Evolutionary conservation across 1,140 invertebrate species (phyloP).

Genomic region (Heterodera schachtii): DNA sequence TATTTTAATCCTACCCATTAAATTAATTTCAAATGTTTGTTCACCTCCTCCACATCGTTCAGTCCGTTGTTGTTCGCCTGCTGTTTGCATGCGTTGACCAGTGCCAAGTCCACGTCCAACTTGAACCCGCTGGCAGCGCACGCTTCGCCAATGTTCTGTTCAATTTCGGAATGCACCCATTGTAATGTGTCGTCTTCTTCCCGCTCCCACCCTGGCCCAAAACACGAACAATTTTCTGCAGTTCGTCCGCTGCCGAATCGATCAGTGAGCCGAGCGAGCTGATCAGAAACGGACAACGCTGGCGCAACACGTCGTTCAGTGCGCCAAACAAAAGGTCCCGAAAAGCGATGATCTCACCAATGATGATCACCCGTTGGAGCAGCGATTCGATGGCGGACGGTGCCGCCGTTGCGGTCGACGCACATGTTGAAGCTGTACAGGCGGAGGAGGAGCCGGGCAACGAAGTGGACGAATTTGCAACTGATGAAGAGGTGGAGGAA

Average conservation of each 20-base stretch:
- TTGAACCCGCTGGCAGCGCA: slow-evolving; percentile 88
- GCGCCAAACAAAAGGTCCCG: slow-evolving; percentile 88
- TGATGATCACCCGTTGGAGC: slow-evolving; percentile 88
- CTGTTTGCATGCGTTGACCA: slow-evolving; percentile 80
- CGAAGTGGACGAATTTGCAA: neutral
- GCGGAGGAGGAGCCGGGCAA: slow-evolving; percentile 24
- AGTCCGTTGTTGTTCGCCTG: slow-evolving; percentile 76
- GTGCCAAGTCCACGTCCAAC: slow-evolving; percentile 89
- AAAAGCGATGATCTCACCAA: slow-evolving; percentile 95
- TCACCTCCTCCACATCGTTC: slow-evolving; percentile 46
- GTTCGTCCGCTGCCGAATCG: slow-evolving; percentile 85
- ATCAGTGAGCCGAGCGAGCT: slow-evolving; percentile 92
- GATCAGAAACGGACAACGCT: slow-evolving; percentile 92
- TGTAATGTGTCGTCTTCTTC: no score
- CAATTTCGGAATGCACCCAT: no score
- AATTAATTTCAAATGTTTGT: neutral
- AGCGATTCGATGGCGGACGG: slow-evolving; percentile 67
- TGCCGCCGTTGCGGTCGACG: neutral
- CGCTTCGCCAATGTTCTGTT: slow-evolving; percentile 86
- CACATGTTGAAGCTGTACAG: neutral
- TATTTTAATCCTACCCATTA: no score
- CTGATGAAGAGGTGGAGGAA: neutral
- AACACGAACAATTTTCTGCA: slow-evolving; percentile 71
- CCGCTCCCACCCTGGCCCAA: no score
- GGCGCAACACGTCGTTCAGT: slow-evolving; percentile 84